These are phyloP conservation scores for Condylura cristata DNA, from an alignment of 2,113 vertebrate species.

Conservation along the genomic window DNA sequence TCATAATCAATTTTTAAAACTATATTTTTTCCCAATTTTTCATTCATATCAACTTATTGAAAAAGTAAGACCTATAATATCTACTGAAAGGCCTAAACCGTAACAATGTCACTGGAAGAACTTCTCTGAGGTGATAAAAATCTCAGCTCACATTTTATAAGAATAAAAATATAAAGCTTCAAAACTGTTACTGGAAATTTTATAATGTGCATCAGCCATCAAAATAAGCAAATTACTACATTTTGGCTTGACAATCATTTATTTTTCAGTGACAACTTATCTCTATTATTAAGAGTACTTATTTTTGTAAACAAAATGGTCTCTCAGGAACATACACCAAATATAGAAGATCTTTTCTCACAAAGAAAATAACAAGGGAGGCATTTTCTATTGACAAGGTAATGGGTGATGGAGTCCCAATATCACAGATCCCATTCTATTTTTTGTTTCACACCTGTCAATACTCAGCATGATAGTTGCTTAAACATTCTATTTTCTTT, in stretches of 20 bases:
- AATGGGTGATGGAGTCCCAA: neutral
- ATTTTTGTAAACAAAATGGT: constrained; percentile 46
- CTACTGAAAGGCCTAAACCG: neutral
- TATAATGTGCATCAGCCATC: neutral
- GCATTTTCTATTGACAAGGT: neutral
- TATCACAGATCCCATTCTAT: neutral
- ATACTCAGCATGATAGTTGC: neutral
- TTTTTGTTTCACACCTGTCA: neutral
- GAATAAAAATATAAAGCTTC: constrained; percentile 24
- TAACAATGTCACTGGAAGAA: neutral
- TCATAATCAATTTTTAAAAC: neutral
- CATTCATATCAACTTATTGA: neutral
- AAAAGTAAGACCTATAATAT: neutral
- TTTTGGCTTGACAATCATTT: neutral
- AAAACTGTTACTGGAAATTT: constrained; percentile 36
- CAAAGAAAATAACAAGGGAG: neutral
- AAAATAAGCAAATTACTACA: constrained; percentile 26
- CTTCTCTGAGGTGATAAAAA: constrained; percentile 16
- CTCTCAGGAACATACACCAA: neutral
- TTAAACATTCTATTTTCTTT: constrained; percentile 18
- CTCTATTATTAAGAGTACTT: constrained; percentile 51
- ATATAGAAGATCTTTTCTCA: neutral
- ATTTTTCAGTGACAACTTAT: constrained; percentile 31
- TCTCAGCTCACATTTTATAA: constrained; percentile 49
- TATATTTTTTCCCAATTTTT: neutral